phyloP scores from a whole-genome alignment of 2,888 invertebrate genomes.

The Laspeyria flexula region DNA sequence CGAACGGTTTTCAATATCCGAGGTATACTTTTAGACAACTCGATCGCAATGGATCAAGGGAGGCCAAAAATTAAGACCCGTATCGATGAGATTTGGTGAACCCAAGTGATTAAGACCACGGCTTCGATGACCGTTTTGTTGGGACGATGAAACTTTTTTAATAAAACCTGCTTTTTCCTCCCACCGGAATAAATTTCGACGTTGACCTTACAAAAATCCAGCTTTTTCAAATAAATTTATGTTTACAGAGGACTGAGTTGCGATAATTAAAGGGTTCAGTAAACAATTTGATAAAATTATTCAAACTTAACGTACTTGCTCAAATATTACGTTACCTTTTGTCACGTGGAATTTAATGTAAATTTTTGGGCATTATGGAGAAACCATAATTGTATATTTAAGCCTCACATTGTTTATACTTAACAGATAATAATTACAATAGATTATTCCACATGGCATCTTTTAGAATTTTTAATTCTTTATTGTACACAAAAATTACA shows the following conservation, averaged over 20 bases:
- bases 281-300: constrained; percentile 29
- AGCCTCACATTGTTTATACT: background rate
- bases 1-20: constrained; percentile 26
- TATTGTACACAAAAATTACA: too few species aligned
- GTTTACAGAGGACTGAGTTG: constrained; percentile 48
- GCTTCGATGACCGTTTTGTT: constrained; percentile 38
- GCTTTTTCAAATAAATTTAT: constrained; percentile 66
- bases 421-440: background rate
- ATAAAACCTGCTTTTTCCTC: constrained; percentile 69
- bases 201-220: constrained; percentile 62
- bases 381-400: background rate
- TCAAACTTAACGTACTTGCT: constrained; percentile 11
- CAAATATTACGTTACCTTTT: constrained; percentile 11
- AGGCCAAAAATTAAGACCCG: background rate
- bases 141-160: constrained; percentile 71
- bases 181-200: constrained; percentile 69
- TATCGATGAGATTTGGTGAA: constrained; percentile 15
- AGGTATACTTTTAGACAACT: constrained; percentile 45
- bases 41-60: constrained; percentile 8
- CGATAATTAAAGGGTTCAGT: constrained; percentile 49
- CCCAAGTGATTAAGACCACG: constrained; percentile 30
- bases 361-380: too few species aligned
- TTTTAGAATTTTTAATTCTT: too few species aligned
- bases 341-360: constrained; percentile 6
- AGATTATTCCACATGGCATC: too few species aligned